Percentiles rank a stretch among this genome's conserved stretches.
Evolutionary conservation across 2,113 vertebrate species (phyloP).

Genomic region (Lathamus discolor): DNA sequence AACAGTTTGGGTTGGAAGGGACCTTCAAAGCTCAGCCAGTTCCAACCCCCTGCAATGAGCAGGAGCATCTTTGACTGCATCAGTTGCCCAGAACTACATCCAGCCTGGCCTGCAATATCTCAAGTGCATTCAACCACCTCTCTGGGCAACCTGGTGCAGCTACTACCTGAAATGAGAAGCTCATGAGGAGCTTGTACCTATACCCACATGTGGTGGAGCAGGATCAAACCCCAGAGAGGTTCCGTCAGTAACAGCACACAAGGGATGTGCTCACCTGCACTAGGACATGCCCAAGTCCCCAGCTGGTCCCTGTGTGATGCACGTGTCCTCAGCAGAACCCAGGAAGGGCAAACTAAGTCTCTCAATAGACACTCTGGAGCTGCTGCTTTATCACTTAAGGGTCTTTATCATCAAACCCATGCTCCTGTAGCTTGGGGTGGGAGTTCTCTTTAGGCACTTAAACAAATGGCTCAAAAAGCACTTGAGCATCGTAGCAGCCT

Average conservation of each 20-base stretch:
- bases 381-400: neutral
- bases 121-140: neutral
- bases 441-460: neutral
- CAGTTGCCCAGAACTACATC: neutral
- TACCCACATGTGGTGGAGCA: rapidly evolving
- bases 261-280: rapidly evolving
- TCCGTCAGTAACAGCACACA: rapidly evolving
- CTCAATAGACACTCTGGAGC: neutral
- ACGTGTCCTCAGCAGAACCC: neutral
- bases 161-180: neutral
- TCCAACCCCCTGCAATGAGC: neutral
- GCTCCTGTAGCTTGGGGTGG: neutral
- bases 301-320: rapidly evolving
- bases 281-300: rapidly evolving
- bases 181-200: neutral
- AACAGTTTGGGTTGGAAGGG: neutral
- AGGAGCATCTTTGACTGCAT: neutral
- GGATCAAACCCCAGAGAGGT: rapidly evolving
- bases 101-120: neutral
- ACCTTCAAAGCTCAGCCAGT: neutral
- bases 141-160: neutral
- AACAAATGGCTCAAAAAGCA: neutral
- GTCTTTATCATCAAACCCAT: neutral
- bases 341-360: neutral
- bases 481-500: neutral